phyloP scores from a whole-genome alignment of 92 coral and sea anemone species.

The Porites rus region DNA sequence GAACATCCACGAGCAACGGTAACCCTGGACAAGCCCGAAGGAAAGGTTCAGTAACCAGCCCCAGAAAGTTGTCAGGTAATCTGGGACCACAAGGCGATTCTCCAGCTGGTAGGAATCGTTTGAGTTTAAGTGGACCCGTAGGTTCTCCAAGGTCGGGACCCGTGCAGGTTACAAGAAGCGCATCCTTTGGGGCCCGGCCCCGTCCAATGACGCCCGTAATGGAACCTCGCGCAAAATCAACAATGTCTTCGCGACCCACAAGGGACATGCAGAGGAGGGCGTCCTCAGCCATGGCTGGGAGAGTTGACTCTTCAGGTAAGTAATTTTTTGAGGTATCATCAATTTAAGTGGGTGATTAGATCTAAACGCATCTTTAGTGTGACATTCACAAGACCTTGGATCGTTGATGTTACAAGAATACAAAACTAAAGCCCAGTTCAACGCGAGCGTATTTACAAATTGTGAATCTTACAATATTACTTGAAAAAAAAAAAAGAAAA shows the following conservation, averaged over 20 bases:
- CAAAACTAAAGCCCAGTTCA: too few relatives aligned
- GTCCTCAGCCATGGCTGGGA: slow-evolving; percentile 18
- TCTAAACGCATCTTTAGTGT: too few relatives aligned
- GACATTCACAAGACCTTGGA: too few relatives aligned
- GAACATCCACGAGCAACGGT: neutral
- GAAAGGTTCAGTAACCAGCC: slow-evolving; percentile 28
- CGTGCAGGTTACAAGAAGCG: slow-evolving; percentile 53
- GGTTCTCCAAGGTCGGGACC: slow-evolving; percentile 38
- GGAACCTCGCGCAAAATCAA: slow-evolving; percentile 41
- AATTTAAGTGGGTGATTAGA: too few relatives aligned
- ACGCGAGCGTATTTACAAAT: too few relatives aligned
- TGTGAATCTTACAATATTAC: too few relatives aligned
- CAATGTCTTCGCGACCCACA: slow-evolving; percentile 11
- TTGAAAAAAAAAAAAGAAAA: too few relatives aligned
- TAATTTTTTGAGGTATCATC: neutral
- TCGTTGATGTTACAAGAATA: too few relatives aligned
- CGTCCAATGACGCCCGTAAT: slow-evolving; percentile 40
- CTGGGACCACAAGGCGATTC: slow-evolving; percentile 38
- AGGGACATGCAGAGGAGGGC: slow-evolving; percentile 39
- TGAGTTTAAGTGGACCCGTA: slow-evolving; percentile 45
- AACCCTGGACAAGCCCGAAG: slow-evolving; percentile 44
- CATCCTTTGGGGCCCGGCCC: slow-evolving; percentile 70
- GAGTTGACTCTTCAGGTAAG: slow-evolving; percentile 28
- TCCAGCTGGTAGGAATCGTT: slow-evolving; percentile 18
- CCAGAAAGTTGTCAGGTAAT: slow-evolving; percentile 35